Base-by-base conservation (phyloP, 2,888 invertebrate species). In the Clunio marinus region DNA sequence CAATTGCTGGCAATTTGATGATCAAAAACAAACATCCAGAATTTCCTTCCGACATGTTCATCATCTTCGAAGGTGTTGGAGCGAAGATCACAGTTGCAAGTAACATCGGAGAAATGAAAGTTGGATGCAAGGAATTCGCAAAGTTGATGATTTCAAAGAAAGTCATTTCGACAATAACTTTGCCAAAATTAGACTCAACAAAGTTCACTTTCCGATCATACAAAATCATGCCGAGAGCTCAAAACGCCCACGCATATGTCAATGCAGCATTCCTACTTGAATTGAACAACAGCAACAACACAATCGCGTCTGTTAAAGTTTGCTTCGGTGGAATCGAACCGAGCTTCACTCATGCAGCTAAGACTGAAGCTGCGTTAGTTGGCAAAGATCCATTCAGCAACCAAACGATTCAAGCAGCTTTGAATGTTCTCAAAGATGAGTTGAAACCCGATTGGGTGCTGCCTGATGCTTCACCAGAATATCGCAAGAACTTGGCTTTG, bases 161-260 rank as follows among this genome's bases (percentile, higher is more conserved):
- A 70, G 72, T 83, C 0, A 75, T 79, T 13, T 72, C 73, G 69
- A 73, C 71, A 20, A 73, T 78, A 28, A 70, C 70, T 58, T 63
- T 78, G 7, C 72, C 73, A 32, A 2, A n/a, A 3, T 55, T 15
- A 2, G 55, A 55, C 17, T 13, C 55, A 10, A 15, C 22, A 3
- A 24, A 24, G 17, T 55, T 55, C 17, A 2, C 20, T 2, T 55
- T 15, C 22, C 22, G 55, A 20, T 55, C 55, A 10, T 55, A 15
- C 55, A 59, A 89, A 88, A 84, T 90, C 69, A 87, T 87, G 83
- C 84, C 87, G 1, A 79, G 88, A 69, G 82, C 86, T 1, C 88
- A 88, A 78, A 89, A 88, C 73, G 85, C 88, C 0, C 88, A 88
- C 72, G 89, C 89, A 0, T 83, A 86, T 73, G 86, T 91, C 0